phyloP scores from a whole-genome alignment of 2,113 vertebrate species.

The Saccopteryx leptura region DNA sequence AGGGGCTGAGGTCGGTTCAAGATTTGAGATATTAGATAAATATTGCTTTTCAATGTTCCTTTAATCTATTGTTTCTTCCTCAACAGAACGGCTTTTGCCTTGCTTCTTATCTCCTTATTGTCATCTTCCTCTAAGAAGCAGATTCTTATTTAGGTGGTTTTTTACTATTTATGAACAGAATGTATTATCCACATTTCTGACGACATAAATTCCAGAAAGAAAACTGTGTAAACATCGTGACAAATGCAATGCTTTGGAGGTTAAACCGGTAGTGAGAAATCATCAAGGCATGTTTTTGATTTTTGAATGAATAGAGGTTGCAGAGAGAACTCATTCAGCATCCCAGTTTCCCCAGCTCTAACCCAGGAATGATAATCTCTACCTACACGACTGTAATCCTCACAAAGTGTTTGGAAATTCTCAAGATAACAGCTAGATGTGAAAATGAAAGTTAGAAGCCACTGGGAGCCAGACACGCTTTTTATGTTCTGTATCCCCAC shows the following conservation, averaged over 20 bases:
- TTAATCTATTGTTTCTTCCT: background rate
- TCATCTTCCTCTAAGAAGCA: constrained; percentile 26
- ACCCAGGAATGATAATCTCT: constrained; percentile 22
- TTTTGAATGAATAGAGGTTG: background rate
- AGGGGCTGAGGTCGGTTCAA: constrained; percentile 79
- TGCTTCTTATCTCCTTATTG: constrained; percentile 59
- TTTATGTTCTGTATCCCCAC: background rate
- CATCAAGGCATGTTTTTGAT: background rate
- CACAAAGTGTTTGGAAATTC: constrained; percentile 33
- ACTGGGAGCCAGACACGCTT: background rate
- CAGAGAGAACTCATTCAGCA: background rate
- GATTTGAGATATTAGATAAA: constrained; percentile 84
- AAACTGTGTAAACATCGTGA: constrained; percentile 41
- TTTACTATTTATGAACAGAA: constrained; percentile 37
- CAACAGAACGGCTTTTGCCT: constrained; percentile 51
- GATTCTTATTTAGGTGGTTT: background rate
- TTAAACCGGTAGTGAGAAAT: constrained; percentile 7
- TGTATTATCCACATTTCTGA: constrained; percentile 32
- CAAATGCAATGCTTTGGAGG: background rate
- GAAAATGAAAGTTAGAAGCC: background rate
- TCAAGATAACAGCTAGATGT: constrained; percentile 40
- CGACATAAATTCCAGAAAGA: constrained; percentile 56
- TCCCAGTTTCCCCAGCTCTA: constrained; percentile 47
- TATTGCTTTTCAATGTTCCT: constrained; percentile 71
- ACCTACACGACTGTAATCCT: constrained; percentile 46